Conservation (phyloP, 2,888 invertebrate species). For the Aphodius granarius region DNA sequence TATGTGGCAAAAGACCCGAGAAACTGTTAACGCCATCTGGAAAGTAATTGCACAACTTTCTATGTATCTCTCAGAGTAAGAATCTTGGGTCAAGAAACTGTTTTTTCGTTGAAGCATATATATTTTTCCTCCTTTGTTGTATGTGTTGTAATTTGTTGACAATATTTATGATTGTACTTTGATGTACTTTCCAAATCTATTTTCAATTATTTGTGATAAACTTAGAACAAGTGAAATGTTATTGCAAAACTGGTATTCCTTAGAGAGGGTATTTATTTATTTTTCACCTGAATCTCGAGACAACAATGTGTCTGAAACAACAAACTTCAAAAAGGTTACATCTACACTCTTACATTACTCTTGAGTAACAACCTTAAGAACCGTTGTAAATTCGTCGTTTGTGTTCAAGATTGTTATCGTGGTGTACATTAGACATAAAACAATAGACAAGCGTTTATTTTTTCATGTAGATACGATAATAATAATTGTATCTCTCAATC, state of each 20-base stretch:
- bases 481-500: not conserved
- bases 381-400: not conserved
- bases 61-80: too few species aligned
- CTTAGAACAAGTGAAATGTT: not conserved
- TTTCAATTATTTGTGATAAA: not conserved
- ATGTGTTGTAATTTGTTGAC: not conserved
- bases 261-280: too few species aligned
- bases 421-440: not conserved
- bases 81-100: too few species aligned
- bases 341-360: not conserved
- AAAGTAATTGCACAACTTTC: too few species aligned
- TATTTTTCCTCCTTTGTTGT: too few species aligned
- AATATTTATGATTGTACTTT: too few species aligned
- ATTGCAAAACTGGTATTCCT: not conserved
- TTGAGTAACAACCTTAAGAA: not conserved
- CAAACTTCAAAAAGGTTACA: not conserved
- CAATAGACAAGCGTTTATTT: not conserved
- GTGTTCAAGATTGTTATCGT: not conserved
- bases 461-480: not conserved
- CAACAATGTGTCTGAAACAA: not conserved
- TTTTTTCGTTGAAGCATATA: too few species aligned
- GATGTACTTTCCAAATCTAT: not conserved
- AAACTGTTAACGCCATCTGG: too few species aligned
- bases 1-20: too few species aligned
- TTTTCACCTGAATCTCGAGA: not conserved